Percentiles rank a stretch among this genome's conserved stretches.
Evolutionary conservation across 1,140 invertebrate genomes (phyloP).

Genomic region (Hylaeus volcanicus): DNA sequence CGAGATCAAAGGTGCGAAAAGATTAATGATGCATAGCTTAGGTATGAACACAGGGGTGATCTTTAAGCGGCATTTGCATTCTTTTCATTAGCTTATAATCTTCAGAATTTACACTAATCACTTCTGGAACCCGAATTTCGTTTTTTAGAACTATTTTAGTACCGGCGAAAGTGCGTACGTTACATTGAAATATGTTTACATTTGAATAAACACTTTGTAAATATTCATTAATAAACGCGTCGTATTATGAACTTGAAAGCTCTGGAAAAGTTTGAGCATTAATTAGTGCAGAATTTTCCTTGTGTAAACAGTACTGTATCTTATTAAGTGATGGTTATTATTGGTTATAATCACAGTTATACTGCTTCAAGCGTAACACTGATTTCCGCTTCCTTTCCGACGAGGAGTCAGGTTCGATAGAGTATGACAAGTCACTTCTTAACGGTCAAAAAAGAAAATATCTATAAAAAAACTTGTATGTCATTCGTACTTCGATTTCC

Average conservation of each 20-base stretch:
- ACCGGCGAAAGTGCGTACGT: too few relatives aligned
- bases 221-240: slow-evolving; percentile 9
- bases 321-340: not conserved
- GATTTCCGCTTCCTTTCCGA: not conserved
- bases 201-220: not conserved
- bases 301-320: not conserved
- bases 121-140: too few relatives aligned
- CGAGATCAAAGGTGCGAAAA: slow-evolving; percentile 21
- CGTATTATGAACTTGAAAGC: not conserved
- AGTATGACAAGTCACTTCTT: not conserved
- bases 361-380: not conserved
- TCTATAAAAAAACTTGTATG: too few relatives aligned
- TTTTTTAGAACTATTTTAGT: too few relatives aligned
- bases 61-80: not conserved
- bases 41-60: not conserved
- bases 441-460: not conserved
- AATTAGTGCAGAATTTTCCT: too few relatives aligned
- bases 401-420: not conserved
- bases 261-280: not conserved
- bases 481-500: too few relatives aligned
- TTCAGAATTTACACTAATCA: too few relatives aligned
- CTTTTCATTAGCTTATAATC: not conserved
- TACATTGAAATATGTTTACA: too few relatives aligned
- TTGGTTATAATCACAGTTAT: not conserved
- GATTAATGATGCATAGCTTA: slow-evolving; percentile 24